Evolutionary conservation across 2,113 vertebrate species (phyloP).

Genomic region (Campylorhamphus procurvoides): DNA sequence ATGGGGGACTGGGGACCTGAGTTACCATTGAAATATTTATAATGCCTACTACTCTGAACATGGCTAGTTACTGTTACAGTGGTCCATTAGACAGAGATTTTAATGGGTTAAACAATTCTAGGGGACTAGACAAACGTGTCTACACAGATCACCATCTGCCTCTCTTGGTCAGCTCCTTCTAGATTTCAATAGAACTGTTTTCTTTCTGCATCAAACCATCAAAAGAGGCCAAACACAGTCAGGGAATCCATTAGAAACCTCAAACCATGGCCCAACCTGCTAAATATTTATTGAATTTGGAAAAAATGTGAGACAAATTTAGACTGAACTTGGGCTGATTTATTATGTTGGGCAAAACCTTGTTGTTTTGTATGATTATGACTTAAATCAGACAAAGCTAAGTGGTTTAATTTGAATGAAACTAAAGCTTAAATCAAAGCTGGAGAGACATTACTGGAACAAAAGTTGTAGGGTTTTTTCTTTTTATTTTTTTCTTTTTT

Average conservation of each 20-base stretch:
- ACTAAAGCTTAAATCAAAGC: constrained; percentile 48
- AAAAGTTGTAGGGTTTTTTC: not conserved
- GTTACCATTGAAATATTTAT: not conserved
- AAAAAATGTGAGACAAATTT: constrained; percentile 61
- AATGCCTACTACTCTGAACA: not conserved
- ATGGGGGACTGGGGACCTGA: not conserved
- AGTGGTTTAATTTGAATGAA: constrained; percentile 50
- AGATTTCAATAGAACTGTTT: not conserved
- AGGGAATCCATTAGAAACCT: constrained; percentile 45
- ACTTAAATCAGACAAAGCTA: constrained; percentile 46
- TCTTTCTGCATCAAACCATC: not conserved
- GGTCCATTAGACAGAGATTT: not conserved
- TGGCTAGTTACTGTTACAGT: not conserved
- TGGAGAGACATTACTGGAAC: constrained; percentile 1
- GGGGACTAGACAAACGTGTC: not conserved
- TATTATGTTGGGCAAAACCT: constrained; percentile 58
- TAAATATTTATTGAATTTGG: constrained; percentile 60
- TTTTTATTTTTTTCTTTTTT: not conserved
- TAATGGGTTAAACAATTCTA: not conserved
- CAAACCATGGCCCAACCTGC: constrained; percentile 30
- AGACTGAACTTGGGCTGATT: constrained; percentile 1
- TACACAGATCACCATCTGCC: not conserved
- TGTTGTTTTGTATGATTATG: constrained; percentile 13
- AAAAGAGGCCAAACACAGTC: not conserved
- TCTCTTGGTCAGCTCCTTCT: not conserved